A percentile compares a stretch with the other conserved stretches of the same genome.
These are phyloP conservation scores for Himalopsyche japonica DNA, from an alignment of 2,888 invertebrate species.

Conservation along the genomic window DNA sequence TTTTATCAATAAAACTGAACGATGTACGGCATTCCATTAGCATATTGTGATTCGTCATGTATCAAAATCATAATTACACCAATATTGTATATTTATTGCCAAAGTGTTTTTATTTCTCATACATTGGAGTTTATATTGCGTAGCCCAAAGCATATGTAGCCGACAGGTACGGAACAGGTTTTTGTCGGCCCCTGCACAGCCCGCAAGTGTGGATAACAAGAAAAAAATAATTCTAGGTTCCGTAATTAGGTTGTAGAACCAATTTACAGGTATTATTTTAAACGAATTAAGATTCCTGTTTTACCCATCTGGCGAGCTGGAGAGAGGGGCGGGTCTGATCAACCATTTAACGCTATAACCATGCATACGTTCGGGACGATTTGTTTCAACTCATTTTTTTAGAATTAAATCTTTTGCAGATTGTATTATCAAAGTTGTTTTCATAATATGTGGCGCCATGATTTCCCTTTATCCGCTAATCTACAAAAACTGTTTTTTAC, in stretches of 20 bases:
- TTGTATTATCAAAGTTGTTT: no score
- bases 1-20: no score
- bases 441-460: no score
- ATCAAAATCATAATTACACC: no score
- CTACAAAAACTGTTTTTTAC: no score
- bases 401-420: no score
- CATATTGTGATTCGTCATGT: no score
- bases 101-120: not conserved
- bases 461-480: no score
- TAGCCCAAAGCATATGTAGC: not conserved
- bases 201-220: conserved; percentile 6
- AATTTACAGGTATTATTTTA: conserved; percentile 39
- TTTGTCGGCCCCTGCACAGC: conserved; percentile 8
- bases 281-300: conserved; percentile 35
- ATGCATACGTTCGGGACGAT: not conserved
- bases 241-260: conserved; percentile 38
- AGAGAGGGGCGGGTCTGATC: conserved; percentile 26
- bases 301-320: conserved; percentile 18
- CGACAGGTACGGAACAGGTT: not conserved
- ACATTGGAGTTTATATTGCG: not conserved
- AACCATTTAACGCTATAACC: not conserved
- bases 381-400: not conserved
- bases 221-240: conserved; percentile 22
- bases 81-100: not conserved
- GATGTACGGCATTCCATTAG: no score